phyloP scores from a whole-genome alignment of 2,797 vertebrate species.

The Phalanger gymnotis region DNA sequence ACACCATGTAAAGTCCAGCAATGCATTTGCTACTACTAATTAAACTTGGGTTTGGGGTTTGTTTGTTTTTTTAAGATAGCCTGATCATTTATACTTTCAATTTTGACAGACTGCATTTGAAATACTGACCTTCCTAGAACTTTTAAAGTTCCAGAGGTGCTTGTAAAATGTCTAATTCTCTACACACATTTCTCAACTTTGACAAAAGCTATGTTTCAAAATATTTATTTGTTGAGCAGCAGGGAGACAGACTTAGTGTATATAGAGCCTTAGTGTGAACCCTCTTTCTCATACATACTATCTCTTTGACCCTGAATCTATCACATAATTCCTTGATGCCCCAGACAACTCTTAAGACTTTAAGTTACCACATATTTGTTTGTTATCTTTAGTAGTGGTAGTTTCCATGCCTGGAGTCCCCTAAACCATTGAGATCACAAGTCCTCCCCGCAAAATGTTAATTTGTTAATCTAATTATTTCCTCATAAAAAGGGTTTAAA shows the following conservation, averaged over 20 bases:
- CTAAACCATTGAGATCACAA: neutral
- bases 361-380: neutral
- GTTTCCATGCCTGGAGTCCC: neutral
- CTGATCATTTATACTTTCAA: conserved; percentile 24
- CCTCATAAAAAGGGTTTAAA: neutral
- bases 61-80: conserved; percentile 37
- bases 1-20: conserved; percentile 47
- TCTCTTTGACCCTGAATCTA: neutral
- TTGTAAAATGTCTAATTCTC: conserved; percentile 21
- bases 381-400: neutral
- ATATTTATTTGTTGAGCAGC: neutral
- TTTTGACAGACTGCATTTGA: conserved; percentile 31
- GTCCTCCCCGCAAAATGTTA: neutral
- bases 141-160: conserved; percentile 4
- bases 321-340: neutral
- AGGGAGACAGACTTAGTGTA: too few species aligned
- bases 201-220: neutral
- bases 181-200: conserved; percentile 24
- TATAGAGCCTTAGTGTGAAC: too few species aligned
- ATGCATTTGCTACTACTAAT: conserved; percentile 44
- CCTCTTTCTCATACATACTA: neutral
- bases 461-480: neutral
- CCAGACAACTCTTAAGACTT: neutral
- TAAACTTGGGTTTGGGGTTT: conserved; percentile 36
- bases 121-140: conserved; percentile 43